Conservation (phyloP, 1,140 invertebrate genomes). For the Calephelis virginiensis region DNA sequence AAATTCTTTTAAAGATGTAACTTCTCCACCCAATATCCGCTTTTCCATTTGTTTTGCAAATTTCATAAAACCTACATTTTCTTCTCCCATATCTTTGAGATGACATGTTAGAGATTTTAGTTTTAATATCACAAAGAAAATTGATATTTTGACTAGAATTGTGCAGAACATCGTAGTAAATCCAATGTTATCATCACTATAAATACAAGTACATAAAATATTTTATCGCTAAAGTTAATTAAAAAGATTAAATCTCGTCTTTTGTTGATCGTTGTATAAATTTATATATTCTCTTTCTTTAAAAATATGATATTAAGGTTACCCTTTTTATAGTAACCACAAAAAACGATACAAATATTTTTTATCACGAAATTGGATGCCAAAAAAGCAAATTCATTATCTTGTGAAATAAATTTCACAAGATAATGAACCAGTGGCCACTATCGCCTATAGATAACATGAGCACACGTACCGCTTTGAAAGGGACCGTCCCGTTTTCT, state of each 20-base stretch:
- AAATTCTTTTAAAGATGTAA: slow-evolving; percentile 27
- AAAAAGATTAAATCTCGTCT: not conserved
- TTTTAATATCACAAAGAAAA: not conserved
- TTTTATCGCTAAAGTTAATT: slow-evolving; percentile 4
- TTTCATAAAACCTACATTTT: slow-evolving; percentile 32
- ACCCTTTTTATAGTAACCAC: too few relatives aligned
- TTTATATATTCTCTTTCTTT: too few relatives aligned
- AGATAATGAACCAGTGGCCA: too few relatives aligned
- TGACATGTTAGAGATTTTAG: not conserved
- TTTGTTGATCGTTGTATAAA: too few relatives aligned
- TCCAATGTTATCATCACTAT: not conserved
- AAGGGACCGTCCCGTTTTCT: too few relatives aligned
- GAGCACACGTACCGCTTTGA: too few relatives aligned
- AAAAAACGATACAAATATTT: too few relatives aligned
- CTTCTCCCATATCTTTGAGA: slow-evolving; percentile 16
- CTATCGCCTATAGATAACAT: too few relatives aligned
- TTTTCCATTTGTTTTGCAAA: slow-evolving; percentile 29
- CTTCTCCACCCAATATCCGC: slow-evolving; percentile 37
- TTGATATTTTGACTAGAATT: not conserved
- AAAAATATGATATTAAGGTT: too few relatives aligned
- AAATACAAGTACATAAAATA: not conserved
- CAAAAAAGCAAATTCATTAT: too few relatives aligned
- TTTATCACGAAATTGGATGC: too few relatives aligned
- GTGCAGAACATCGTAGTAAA: not conserved
- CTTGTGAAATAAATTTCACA: too few relatives aligned